Evolutionary conservation across 1,140 invertebrate species (phyloP), one percentile per base, ranked within the genome.

Genomic region (Drosophila serrata): DNA sequence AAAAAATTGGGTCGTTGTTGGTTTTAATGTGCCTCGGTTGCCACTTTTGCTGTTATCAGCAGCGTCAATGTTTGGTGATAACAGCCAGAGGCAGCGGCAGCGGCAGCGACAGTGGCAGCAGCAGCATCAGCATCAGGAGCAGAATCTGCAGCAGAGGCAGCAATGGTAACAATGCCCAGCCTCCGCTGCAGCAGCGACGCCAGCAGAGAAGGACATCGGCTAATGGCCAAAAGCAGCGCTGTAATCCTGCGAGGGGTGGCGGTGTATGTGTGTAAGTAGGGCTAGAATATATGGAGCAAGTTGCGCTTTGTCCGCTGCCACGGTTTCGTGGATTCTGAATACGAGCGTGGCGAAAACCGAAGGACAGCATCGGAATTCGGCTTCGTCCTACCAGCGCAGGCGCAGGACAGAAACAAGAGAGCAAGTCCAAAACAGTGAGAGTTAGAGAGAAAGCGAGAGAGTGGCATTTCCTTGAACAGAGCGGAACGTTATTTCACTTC

Each of bases 271-370:
- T 88, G 84, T 88, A 88, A 88, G 84, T 88, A 88, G 84, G 84
- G 73, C 84, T 84, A 84, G 61, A 90, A 88, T 88, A 88, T 88
- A 61, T 88, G 77, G 84, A 88, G 85, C 84, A 88, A 84, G 85
- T 84, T 87, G 73, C 68, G 84, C 77, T 87, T 87, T 79, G 82
- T 72, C 61, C 51, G 61, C 61, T 67, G 68, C 53, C 53, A 49
- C 72, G 60, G 37, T 49, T 75, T 63, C 61, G 49, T 39, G 70
- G 27, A 51, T 29, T 53, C 69, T 29, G 19, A 40, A 22, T 39
- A 15, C 70, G 43, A 73, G 53, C 55, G 27, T n/a, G 13, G 15
- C 57, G 19, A 51, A 31, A 3, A 13, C 65, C 70, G 67, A 74
- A 35, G 46, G 27, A 35, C 56, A 74, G 39, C 56, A 73, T 74